Percentiles rank a stretch among this genome's conserved stretches.
Evolutionary conservation across 2,113 vertebrate species (phyloP).

Genomic region (Sylvietta virens): DNA sequence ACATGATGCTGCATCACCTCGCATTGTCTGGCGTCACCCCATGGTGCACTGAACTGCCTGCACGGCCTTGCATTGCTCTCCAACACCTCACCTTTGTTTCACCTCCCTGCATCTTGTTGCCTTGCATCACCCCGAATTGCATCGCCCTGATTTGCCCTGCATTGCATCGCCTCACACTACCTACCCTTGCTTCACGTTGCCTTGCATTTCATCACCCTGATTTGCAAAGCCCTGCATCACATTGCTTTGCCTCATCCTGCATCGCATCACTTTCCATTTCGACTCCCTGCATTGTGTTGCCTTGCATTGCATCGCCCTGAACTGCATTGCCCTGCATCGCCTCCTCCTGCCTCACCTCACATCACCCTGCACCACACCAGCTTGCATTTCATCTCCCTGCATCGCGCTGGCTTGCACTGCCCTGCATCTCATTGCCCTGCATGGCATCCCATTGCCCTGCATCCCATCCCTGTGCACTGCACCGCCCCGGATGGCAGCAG

Average conservation of each 20-base stretch:
- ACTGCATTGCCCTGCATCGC: background rate
- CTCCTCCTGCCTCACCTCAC: background rate
- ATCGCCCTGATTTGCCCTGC: background rate
- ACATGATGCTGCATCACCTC: background rate
- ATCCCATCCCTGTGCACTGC: background rate
- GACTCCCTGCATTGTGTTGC: background rate
- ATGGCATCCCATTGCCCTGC: background rate
- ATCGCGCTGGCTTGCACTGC: background rate
- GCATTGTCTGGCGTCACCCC: background rate
- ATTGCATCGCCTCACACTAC: background rate
- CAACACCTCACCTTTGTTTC: background rate
- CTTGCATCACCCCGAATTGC: background rate
- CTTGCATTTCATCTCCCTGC: background rate
- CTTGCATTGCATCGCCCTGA: background rate
- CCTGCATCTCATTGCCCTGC: background rate
- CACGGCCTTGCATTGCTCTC: background rate
- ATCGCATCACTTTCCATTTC: background rate
- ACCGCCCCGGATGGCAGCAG: background rate
- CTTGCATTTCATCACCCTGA: background rate
- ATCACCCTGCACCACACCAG: background rate
- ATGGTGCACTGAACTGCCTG: background rate
- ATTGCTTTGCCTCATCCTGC: background rate
- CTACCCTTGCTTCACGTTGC: background rate
- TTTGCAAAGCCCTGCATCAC: background rate
- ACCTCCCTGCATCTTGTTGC: background rate